Conservation (phyloP, 2,113 vertebrate genomes). For the Proterorhinus semilunaris region DNA sequence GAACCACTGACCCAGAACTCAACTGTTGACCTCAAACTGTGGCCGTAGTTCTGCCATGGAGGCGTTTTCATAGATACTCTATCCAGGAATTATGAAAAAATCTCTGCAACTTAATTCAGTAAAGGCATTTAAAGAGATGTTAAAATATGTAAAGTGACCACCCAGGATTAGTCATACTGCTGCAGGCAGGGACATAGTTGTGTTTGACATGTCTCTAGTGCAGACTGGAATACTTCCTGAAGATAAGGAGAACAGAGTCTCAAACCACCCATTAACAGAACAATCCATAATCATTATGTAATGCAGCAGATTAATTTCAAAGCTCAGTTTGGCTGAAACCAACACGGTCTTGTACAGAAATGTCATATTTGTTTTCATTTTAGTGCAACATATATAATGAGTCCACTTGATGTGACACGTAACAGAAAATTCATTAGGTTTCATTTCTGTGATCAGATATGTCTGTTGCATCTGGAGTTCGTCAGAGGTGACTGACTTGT, state of each 20-base stretch:
- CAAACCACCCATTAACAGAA: conserved; percentile 49
- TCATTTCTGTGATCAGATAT: conserved; percentile 67
- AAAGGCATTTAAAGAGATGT: conserved; percentile 2
- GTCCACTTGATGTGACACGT: conserved; percentile 63
- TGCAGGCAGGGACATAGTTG: conserved; percentile 41
- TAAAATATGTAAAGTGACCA: conserved; percentile 63
- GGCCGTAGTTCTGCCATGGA: conserved; percentile 35
- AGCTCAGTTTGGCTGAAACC: conserved; percentile 62
- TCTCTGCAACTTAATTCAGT: too few relatives aligned
- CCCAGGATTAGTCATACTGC: conserved; percentile 59
- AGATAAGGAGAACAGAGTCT: conserved; percentile 62
- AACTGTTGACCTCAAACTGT: conserved; percentile 57
- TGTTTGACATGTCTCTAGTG: conserved; percentile 55
- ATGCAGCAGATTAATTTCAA: conserved; percentile 46
- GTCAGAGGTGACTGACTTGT: conserved; percentile 73
- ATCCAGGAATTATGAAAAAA: too few relatives aligned
- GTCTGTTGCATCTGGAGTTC: conserved; percentile 72
- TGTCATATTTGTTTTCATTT: conserved; percentile 76
- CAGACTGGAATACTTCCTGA: conserved; percentile 58
- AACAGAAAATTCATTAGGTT: conserved; percentile 72
- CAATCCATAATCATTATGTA: conserved; percentile 27
- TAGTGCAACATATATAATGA: conserved; percentile 42
- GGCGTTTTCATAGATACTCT: too few relatives aligned
- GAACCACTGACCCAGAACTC: conserved; percentile 50
- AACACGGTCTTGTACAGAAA: conserved; percentile 44